A percentile compares a stretch with the other conserved stretches of the same genome.
Evolutionary conservation across 1,140 invertebrate species (phyloP).

Genomic region (Lasioglossum albipes): DNA sequence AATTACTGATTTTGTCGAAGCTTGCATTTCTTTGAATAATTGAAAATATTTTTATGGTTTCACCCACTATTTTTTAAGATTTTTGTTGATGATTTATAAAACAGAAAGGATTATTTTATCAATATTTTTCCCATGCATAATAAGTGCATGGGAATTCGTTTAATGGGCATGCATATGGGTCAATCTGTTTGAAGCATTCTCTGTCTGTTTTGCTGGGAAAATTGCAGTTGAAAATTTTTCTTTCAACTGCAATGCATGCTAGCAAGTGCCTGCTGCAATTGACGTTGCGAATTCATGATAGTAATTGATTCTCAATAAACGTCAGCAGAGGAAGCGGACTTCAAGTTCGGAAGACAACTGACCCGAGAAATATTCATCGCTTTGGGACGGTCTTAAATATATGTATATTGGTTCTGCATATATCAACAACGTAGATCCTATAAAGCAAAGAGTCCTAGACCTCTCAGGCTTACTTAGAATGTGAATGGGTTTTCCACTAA

Average conservation of each 20-base stretch:
- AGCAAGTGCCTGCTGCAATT: not conserved
- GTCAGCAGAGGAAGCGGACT: conserved; percentile 4
- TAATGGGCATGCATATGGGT: no score
- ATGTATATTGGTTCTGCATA: conserved; percentile 1
- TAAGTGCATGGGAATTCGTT: no score
- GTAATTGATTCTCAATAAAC: conserved; percentile 23
- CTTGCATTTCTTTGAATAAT: no score
- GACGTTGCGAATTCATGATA: conserved; percentile 9
- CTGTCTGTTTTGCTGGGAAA: not conserved
- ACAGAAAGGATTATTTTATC: no score
- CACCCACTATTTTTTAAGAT: no score
- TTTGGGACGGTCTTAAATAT: not conserved
- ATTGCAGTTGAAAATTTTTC: not conserved
- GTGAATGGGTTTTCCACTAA: no score
- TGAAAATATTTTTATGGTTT: no score
- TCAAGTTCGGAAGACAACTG: conserved; percentile 16
- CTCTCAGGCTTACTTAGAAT: no score
- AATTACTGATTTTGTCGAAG: no score
- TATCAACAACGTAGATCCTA: not conserved
- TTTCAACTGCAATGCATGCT: not conserved
- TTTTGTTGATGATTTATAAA: no score
- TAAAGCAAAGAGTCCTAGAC: not conserved
- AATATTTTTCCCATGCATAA: no score
- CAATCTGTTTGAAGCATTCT: no score
- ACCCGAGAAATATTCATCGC: conserved; percentile 29